Percentiles rank a stretch among this genome's conserved stretches.
These are phyloP conservation scores for Pipistrellus pygmaeus DNA, from an alignment of 2,797 vertebrate species.

Conservation along the genomic window DNA sequence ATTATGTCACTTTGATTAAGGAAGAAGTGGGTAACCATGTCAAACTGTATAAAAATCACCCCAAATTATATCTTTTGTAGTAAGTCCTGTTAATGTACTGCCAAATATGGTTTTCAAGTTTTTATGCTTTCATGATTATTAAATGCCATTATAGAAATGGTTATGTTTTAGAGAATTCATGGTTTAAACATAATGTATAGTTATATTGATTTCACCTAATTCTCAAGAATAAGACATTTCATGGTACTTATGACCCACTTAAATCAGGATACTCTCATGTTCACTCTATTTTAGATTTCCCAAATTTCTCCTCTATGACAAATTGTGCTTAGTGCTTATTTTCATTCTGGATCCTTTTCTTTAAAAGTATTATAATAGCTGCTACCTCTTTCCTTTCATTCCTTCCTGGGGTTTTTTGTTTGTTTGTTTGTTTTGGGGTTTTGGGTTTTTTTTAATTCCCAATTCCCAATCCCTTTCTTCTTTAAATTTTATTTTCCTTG, in stretches of 20 bases:
- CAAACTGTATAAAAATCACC: constrained; percentile 40
- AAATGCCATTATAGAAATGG: constrained; percentile 44
- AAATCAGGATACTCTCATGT: neutral
- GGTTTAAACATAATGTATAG: neutral
- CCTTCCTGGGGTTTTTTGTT: neutral
- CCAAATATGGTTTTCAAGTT: neutral
- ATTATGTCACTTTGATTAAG: neutral
- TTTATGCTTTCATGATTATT: neutral
- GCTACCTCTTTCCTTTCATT: constrained; percentile 27
- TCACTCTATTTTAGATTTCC: constrained; percentile 32
- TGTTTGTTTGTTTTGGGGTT: too few relatives aligned
- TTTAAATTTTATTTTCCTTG: constrained; percentile 26
- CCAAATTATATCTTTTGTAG: constrained; percentile 35
- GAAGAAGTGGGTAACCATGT: neutral
- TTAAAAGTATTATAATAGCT: neutral
- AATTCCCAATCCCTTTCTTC: neutral
- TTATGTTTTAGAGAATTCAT: constrained; percentile 39
- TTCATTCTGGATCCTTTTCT: constrained; percentile 48
- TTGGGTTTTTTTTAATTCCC: constrained; percentile 41
- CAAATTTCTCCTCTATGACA: neutral
- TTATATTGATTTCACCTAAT: constrained; percentile 46
- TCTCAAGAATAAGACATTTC: neutral
- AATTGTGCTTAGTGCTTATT: neutral
- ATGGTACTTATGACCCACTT: constrained; percentile 4
- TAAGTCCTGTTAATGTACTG: constrained; percentile 38